Base-by-base conservation (phyloP, 2,888 invertebrate genomes). In the Drosophila longiperda region DNA sequence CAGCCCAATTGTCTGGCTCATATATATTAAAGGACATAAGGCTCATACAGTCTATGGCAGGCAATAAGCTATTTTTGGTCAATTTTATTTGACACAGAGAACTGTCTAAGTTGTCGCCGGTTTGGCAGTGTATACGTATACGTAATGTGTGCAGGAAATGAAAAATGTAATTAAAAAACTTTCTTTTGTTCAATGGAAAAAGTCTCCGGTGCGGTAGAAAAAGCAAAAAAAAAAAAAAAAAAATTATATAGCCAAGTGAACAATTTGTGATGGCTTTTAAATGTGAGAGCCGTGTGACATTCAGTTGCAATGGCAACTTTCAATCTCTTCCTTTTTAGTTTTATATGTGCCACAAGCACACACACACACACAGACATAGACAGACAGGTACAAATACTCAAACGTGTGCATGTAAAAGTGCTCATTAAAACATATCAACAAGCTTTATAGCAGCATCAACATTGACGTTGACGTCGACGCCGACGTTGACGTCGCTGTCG, bases 361-460 rank as follows among this genome's bases (percentile, higher is more conserved):
- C 61, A 42, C 61, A 60, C 15, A 34, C 32, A 62, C 7, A n/a
- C 57, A 49, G 57, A 49, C 17, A n/a, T n/a, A 5, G n/a, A 55
- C 36, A 32, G 11, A 38, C n/a, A 26, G 12, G 12, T 17, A 52
- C 29, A 26, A 23, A 58, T 48, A 32, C 32, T 17, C 29, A 55
- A 26, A 29, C n/a, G 75, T 76, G 75, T 77, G 78, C 73, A 82
- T 85, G 81, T 75, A 80, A 80, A 85, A 87, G 82, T 85, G 83
- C 87, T 87, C 85, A 86, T 86, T 85, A 85, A 85, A 85, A 87
- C 84, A 87, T 85, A 85, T 85, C 85, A 85, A 87, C 85, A 85
- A 85, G 85, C 85, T 85, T 87, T 84, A 85, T 81, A 73, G 77
- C 53, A 53, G 67, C 66, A 60, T 73, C 57, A 66, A 62, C 61